These are phyloP conservation scores for Cariama cristata DNA, from an alignment of 2,113 vertebrate species.

Conservation along the genomic window DNA sequence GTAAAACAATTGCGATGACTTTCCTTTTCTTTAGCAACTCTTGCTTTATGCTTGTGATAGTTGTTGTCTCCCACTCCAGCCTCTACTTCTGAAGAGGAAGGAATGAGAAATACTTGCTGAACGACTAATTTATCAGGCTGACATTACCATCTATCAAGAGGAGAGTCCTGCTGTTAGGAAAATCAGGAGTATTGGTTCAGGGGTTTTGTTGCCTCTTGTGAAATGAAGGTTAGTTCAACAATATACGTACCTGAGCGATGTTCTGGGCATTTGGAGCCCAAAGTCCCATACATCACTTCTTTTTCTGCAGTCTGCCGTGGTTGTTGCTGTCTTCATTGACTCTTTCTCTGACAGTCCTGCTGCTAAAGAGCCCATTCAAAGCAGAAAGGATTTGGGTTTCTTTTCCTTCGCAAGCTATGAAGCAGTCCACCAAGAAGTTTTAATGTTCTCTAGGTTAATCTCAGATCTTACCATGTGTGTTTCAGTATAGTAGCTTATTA, in stretches of 20 bases:
- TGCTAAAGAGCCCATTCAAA: neutral
- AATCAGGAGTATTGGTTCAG: slow-evolving; percentile 49
- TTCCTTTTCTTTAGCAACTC: neutral
- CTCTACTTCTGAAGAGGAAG: slow-evolving; percentile 1
- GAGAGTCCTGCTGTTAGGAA: slow-evolving; percentile 20
- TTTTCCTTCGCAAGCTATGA: neutral
- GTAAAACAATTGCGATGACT: neutral
- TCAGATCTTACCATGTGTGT: neutral
- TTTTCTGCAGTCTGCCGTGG: neutral
- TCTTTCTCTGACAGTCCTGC: neutral
- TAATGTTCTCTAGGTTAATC: neutral
- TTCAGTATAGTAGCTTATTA: neutral
- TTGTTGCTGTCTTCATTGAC: neutral
- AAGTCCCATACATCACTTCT: neutral
- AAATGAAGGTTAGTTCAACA: slow-evolving; percentile 31
- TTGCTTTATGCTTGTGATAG: neutral
- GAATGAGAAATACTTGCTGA: neutral
- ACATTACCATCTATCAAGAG: slow-evolving; percentile 33
- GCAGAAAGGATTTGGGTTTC: neutral
- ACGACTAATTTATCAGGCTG: slow-evolving; percentile 47
- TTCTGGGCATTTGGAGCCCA: neutral
- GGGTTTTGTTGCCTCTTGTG: slow-evolving; percentile 5
- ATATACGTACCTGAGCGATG: neutral
- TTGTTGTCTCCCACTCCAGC: neutral
- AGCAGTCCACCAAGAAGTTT: neutral